Conservation (phyloP, 2,888 invertebrate genomes). For the Caradrina kadenii region DNA sequence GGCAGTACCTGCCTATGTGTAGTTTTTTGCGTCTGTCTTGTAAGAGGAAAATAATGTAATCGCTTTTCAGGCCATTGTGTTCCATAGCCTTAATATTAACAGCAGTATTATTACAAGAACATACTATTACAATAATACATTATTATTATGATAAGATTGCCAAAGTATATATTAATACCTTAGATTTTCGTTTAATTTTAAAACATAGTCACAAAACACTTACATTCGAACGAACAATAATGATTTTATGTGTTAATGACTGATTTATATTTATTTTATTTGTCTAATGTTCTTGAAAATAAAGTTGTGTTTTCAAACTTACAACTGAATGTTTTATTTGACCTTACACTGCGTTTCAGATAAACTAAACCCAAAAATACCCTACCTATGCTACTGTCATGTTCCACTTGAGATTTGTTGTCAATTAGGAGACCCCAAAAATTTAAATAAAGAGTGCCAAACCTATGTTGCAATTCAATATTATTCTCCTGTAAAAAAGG, state of each 20-base stretch:
- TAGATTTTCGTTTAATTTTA: slow-evolving; percentile 38
- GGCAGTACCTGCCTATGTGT: background rate
- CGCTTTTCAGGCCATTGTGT: slow-evolving; percentile 16
- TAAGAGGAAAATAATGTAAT: background rate
- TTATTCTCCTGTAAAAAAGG: no score
- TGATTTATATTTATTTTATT: slow-evolving; percentile 62
- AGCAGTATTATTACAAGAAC: slow-evolving; percentile 58
- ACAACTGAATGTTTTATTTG: slow-evolving; percentile 45
- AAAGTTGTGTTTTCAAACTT: slow-evolving; percentile 65
- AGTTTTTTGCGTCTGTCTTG: background rate
- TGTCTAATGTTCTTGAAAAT: slow-evolving; percentile 59
- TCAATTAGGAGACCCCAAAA: no score
- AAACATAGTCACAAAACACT: slow-evolving; percentile 43
- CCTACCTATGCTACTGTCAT: no score
- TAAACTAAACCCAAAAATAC: background rate
- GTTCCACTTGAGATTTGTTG: no score
- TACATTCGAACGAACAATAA: slow-evolving; percentile 50
- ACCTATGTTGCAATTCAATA: no score
- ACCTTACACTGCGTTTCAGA: background rate
- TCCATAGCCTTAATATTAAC: slow-evolving; percentile 24
- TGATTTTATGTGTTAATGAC: slow-evolving; percentile 60
- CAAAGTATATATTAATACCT: slow-evolving; percentile 55
- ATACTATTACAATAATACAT: slow-evolving; percentile 28
- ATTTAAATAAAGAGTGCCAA: no score
- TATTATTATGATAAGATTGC: slow-evolving; percentile 46